Evolutionary conservation across 1,140 invertebrate species (phyloP), one percentile per base, ranked within the genome.

Genomic region (Eurosta solidaginis): DNA sequence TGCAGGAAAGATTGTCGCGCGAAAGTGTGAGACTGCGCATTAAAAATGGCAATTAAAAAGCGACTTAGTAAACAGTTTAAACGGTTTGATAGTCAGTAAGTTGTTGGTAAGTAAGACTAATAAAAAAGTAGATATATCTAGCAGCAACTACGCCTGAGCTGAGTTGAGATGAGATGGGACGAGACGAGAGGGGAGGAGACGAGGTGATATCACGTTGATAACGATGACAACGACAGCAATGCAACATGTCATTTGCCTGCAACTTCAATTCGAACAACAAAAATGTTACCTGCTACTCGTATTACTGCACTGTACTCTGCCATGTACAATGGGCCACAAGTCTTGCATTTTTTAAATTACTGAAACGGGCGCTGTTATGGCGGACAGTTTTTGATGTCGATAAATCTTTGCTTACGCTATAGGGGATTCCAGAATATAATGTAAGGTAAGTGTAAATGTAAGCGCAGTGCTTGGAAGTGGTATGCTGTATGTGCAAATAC

Each of bases 1-100:
- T 36, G 33, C 59, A n/a, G 14, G 20, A n/a, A n/a, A n/a, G n/a
- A n/a, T 17, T 54, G 40, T 40, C 20, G 59, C 33, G 59, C 59
- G 59, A 68, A 68, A 68, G 59, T 68, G 59, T 68, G 36, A 68
- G 59, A 68, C 36, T 22, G 59, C 33, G 59, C 59, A 68, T 68
- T 40, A 68, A 68, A 54, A 68, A 42, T 10, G 59, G 33, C 59
- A 68, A 20, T 68, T 68, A 68, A 68, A 42, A 10, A 68, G 59
- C 54, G 59, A 47, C n/a, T 9, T 47, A 17, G 45, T 47, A n/a
- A 47, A n/a, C 7, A 36, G 20, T 68, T 22, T 40, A 68, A 68
- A 25, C 1, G 25, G 1, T 50, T 54, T 27, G 50, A 52, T 52
- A 52, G 50, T 49, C 52, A 14, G 52, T 29, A 7, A 68, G 49